A percentile compares a stretch with the other conserved stretches of the same genome.
phyloP scores from a whole-genome alignment of 2,113 vertebrate genomes.

The Cyphomyrus discorhynchus region DNA sequence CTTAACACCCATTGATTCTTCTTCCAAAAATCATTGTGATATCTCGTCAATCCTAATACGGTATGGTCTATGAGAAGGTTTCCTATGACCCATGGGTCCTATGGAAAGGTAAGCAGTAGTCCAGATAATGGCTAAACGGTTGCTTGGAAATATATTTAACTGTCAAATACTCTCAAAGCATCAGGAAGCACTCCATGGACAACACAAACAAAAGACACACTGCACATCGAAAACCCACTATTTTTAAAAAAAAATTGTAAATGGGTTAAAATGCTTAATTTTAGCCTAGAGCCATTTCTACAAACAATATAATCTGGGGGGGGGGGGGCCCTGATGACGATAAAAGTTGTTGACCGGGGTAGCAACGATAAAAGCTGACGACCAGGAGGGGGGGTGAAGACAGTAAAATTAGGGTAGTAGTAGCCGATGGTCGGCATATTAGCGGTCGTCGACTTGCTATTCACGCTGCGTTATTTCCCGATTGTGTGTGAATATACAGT shows the following conservation, averaged over 20 bases:
- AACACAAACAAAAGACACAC: neutral
- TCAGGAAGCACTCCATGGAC: neutral
- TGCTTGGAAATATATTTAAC: neutral
- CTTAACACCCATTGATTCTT: neutral
- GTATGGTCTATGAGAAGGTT: neutral
- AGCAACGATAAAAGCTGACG: neutral
- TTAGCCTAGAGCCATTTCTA: neutral
- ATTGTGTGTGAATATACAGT: constrained; percentile 29
- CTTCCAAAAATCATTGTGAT: neutral
- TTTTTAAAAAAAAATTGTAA: neutral
- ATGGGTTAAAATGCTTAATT: neutral
- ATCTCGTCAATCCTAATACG: no score
- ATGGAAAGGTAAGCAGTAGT: neutral
- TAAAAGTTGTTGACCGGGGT: neutral
- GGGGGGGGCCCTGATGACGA: neutral
- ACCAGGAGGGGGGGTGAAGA: neutral
- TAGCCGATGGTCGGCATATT: neutral
- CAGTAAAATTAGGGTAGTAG: neutral
- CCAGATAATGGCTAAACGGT: neutral
- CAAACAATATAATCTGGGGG: neutral
- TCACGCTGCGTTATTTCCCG: neutral
- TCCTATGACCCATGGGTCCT: neutral
- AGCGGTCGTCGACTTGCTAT: neutral
- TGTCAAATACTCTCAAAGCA: neutral
- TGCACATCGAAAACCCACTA: neutral